phyloP scores from a whole-genome alignment of 2,888 invertebrate species.

The Thysanoteuthis rhombus region DNA sequence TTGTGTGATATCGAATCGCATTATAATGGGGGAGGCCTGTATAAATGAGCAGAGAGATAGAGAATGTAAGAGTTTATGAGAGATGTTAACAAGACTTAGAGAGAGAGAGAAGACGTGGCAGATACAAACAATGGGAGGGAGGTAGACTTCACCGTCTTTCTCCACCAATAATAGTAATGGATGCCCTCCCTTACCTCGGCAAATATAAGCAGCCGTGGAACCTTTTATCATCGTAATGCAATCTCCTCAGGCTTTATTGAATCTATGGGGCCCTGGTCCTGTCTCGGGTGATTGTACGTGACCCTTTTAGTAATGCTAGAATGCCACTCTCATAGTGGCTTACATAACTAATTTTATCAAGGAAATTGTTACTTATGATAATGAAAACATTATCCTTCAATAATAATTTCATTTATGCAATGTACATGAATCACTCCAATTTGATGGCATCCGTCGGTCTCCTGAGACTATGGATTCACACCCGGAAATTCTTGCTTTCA shows the following conservation, averaged over 20 bases:
- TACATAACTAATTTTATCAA: not conserved
- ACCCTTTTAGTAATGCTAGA: not conserved
- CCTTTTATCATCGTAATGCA: not conserved
- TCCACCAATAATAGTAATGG: not conserved
- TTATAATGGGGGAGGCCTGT: too few species aligned
- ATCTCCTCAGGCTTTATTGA: not conserved
- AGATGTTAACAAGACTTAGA: not conserved
- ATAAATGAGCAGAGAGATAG: too few species aligned
- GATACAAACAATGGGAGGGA: not conserved
- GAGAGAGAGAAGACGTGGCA: not conserved
- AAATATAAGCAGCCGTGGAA: not conserved
- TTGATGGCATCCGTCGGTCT: not conserved
- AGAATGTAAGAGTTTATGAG: not conserved
- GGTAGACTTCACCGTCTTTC: not conserved
- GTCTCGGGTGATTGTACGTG: not conserved
- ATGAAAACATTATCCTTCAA: not conserved
- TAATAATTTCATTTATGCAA: not conserved
- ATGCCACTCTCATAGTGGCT: not conserved
- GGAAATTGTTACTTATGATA: not conserved
- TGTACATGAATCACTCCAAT: not conserved
- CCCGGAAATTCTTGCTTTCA: too few species aligned
- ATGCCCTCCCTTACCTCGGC: not conserved
- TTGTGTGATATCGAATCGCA: too few species aligned
- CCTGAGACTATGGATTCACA: too few species aligned
- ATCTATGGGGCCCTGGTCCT: not conserved